Evolutionary conservation across 92 coral and sea anemone genomes (phyloP), one percentile per base, ranked within the genome.

Genomic region (Diadumene lineata): DNA sequence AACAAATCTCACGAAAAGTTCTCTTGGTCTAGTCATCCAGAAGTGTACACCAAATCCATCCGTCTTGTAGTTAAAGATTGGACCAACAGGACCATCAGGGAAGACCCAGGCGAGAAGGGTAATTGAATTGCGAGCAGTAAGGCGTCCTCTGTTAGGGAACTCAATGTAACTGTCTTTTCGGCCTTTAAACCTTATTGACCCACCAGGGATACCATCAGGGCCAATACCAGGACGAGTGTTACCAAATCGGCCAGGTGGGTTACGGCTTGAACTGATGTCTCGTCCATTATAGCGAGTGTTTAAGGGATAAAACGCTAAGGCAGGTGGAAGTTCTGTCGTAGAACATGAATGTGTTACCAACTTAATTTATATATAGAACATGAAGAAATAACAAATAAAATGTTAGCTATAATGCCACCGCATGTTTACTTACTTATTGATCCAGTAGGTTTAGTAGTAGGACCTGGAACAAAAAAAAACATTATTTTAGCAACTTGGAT

Each of bases 41-140:
- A 91, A 31, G 82, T 88, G 93, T 19, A 91, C 93, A 30, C 92
- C 92, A 75, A 84, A 91, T n/a, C 92, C 97, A 34, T 81, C 77
- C 29, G 80, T 85, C 63, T 88, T 91, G 88, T 84, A 91, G 72
- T 91, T 88, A 65, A 91, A 91, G 15, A 87, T 87, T 10, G 92
- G 92, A 1, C 92, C 92, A 25, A 83, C 92, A 13, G 92, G 85
- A 6, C 91, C 91, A 50, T 78, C 88, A 0, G 97, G 93, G 73
- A 88, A 77, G 24, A 91, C 84, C 97, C 97, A 91, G 25, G 90
- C 93, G 7, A 88, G 75, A 30, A 91, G 80, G 19, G 97, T 84
- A 70, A 91, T 88, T 22, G 97, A 89, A 38, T 82, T 73, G 2
- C 86, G 74, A 9, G 97, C 81, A 55, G 86, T 89, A 11, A 91